Evolutionary conservation across 2,113 vertebrate species (phyloP).

Genomic region (Halichoerus grypus): DNA sequence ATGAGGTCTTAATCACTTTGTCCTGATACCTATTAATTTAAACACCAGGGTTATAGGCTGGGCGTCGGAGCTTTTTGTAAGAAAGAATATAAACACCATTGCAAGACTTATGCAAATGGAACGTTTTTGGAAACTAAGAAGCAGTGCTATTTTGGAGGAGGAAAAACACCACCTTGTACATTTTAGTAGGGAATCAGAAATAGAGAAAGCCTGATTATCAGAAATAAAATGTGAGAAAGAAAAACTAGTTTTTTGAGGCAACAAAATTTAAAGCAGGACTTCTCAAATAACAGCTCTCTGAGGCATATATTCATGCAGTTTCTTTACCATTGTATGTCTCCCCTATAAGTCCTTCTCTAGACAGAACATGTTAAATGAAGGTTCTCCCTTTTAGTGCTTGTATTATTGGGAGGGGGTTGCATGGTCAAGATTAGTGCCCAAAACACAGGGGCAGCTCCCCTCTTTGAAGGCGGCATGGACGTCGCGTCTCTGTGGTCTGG

Average conservation of each 20-base stretch:
- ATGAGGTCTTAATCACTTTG: background rate
- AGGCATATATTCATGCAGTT: rapidly evolving
- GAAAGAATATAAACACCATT: background rate
- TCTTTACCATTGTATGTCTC: background rate
- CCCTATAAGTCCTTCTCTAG: background rate
- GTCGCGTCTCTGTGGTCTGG: background rate
- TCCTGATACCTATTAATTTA: background rate
- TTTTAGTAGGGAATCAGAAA: background rate
- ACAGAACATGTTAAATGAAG: background rate
- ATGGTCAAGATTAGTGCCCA: background rate
- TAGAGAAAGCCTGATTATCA: conserved; percentile 1
- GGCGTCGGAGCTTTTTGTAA: background rate
- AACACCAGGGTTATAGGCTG: background rate
- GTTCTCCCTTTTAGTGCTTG: background rate
- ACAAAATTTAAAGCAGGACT: background rate
- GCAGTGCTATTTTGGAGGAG: conserved; percentile 39
- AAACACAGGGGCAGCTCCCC: background rate
- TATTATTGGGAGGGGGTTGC: background rate
- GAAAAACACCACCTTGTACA: background rate
- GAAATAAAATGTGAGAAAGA: background rate
- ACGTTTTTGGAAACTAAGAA: conserved; percentile 12
- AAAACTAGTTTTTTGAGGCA: background rate
- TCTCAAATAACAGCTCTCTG: background rate
- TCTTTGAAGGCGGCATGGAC: background rate
- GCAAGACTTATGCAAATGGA: background rate